These are phyloP conservation scores for Andrena camellia DNA, from an alignment of 2,888 invertebrate genomes.

Conservation along the genomic window DNA sequence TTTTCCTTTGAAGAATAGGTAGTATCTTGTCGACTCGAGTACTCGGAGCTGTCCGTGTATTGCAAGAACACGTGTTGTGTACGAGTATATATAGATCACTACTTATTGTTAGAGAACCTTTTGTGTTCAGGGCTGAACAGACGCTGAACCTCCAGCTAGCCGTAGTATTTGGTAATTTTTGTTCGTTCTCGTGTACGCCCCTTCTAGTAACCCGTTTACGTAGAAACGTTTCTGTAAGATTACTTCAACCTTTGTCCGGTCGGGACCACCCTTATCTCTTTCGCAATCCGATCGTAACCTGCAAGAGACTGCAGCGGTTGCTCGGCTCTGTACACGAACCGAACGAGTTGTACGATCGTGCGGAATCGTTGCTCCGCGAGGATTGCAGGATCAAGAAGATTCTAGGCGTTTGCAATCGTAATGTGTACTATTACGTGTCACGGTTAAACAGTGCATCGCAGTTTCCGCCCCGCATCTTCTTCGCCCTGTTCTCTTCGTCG, in stretches of 20 bases:
- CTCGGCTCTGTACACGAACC: constrained; percentile 61
- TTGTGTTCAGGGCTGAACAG: constrained; percentile 61
- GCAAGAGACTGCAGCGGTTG: constrained; percentile 12
- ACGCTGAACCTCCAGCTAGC: constrained; percentile 43
- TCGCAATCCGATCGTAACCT: background rate
- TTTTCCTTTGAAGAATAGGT: constrained; percentile 71
- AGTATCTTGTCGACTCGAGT: constrained; percentile 51
- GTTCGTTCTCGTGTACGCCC: background rate
- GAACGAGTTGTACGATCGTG: constrained; percentile 8
- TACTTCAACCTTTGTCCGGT: background rate
- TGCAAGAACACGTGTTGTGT: constrained; percentile 42
- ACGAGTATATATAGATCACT: constrained; percentile 26
- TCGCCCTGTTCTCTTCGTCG: constrained; percentile 13
- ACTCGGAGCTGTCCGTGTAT: constrained; percentile 45
- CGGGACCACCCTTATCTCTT: background rate
- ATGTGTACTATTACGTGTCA: background rate
- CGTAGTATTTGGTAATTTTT: constrained; percentile 26
- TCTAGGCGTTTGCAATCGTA: background rate
- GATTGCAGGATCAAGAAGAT: constrained; percentile 18
- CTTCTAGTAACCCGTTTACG: background rate
- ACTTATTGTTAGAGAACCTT: constrained; percentile 37
- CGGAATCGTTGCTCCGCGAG: background rate
- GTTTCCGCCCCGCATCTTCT: background rate
- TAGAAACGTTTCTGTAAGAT: background rate
- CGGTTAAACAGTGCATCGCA: background rate